These are phyloP conservation scores for Lordiphosa stackelbergi DNA, from an alignment of 1,140 invertebrate genomes.

Conservation along the genomic window DNA sequence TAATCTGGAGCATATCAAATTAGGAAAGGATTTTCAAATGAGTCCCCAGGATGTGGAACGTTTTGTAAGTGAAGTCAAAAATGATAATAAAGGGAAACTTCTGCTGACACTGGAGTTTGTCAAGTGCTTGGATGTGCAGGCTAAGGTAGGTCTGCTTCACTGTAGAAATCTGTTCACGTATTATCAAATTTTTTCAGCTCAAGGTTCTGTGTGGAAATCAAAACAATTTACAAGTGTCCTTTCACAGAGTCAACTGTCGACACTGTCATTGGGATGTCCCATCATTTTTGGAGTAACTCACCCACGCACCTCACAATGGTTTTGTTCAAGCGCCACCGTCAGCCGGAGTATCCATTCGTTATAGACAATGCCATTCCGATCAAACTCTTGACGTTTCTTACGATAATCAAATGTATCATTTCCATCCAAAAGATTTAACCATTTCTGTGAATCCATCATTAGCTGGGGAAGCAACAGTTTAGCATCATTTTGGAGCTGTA, in stretches of 20 bases:
- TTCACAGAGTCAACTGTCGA: slow-evolving; percentile 19
- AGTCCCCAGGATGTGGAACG: slow-evolving; percentile 2
- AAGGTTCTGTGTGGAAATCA: slow-evolving; percentile 3
- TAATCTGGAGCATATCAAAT: slow-evolving; percentile 37
- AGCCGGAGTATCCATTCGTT: slow-evolving; percentile 47
- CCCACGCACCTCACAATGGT: slow-evolving; percentile 58
- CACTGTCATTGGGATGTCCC: slow-evolving; percentile 38
- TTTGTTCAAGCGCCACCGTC: slow-evolving; percentile 50
- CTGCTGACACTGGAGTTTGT: slow-evolving; percentile 21
- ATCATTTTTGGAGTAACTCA: slow-evolving; percentile 26
- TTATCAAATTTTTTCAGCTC: slow-evolving; percentile 11
- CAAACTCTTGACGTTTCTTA: slow-evolving; percentile 23
- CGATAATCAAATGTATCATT: slow-evolving; percentile 37
- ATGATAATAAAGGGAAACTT: slow-evolving; percentile 13
- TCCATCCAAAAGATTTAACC: slow-evolving; percentile 12
- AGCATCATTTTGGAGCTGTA: slow-evolving; percentile 16
- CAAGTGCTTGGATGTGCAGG: background rate
- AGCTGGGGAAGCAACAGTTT: slow-evolving; percentile 19
- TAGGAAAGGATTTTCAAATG: slow-evolving; percentile 29
- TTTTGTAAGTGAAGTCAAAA: slow-evolving; percentile 12
- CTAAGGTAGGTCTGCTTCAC: slow-evolving; percentile 13
- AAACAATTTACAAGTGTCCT: slow-evolving; percentile 6
- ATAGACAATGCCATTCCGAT: slow-evolving; percentile 11
- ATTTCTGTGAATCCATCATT: slow-evolving; percentile 30
- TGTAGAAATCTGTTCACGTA: too few relatives aligned